Percentiles rank a stretch among this genome's conserved stretches.
Conservation (phyloP, 2,888 invertebrate species). For the Agapostemon virescens region DNA sequence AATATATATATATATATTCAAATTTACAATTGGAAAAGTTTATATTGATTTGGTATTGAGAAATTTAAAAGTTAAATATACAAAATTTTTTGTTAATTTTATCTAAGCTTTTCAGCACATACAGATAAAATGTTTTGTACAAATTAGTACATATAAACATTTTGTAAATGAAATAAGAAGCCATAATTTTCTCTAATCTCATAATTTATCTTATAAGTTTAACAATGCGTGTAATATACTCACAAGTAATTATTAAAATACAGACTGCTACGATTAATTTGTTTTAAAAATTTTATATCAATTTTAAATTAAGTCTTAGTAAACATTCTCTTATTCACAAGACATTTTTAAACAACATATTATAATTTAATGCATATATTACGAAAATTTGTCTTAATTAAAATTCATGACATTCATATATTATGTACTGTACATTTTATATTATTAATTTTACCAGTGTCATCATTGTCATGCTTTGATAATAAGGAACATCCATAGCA, state of each 20-base stretch:
- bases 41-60: constrained; percentile 28
- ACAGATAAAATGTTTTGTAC: constrained; percentile 45
- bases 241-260: constrained; percentile 48
- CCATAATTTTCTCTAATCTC: constrained; percentile 57
- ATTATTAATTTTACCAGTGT: constrained; percentile 62
- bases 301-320: constrained; percentile 29
- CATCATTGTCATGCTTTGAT: constrained; percentile 55
- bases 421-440: constrained; percentile 59
- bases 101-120: constrained; percentile 31
- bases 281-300: constrained; percentile 32
- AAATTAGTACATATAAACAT: constrained; percentile 47
- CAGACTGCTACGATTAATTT: constrained; percentile 51
- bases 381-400: constrained; percentile 28
- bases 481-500: constrained; percentile 51
- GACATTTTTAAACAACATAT: constrained; percentile 12
- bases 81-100: constrained; percentile 13
- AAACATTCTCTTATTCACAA: constrained; percentile 19
- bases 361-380: constrained; percentile 34
- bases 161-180: constrained; percentile 53
- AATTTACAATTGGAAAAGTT: constrained; percentile 28
- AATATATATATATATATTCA: constrained; percentile 31
- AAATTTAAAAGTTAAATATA: constrained; percentile 25
- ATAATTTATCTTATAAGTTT: constrained; percentile 47
- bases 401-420: constrained; percentile 32
- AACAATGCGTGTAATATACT: constrained; percentile 48